A percentile compares a stretch with the other conserved stretches of the same genome.
Conservation (phyloP, 2,113 vertebrate genomes). For the Paedocypris sp. region DNA sequence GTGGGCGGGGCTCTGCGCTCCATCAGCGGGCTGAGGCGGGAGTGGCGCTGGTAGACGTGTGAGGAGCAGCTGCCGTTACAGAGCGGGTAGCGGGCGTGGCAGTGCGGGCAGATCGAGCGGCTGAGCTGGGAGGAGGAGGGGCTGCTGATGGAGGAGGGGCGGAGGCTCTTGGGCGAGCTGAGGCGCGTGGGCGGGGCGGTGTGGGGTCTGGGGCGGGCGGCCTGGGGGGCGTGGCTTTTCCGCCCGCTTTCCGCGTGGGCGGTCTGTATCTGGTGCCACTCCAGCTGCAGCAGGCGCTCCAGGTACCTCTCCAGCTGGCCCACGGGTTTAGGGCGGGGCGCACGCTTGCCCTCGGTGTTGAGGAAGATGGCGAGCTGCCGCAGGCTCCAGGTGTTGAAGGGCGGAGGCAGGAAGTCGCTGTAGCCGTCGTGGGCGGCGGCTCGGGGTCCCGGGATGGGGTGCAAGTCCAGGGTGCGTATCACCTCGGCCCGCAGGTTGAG, state of each 20-base stretch:
- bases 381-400: constrained; percentile 84
- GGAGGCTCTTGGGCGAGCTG: constrained; percentile 59
- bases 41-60: constrained; percentile 64
- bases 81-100: constrained; percentile 60
- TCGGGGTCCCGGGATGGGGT: constrained; percentile 51
- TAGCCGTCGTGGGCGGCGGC: constrained; percentile 44
- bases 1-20: constrained; percentile 47
- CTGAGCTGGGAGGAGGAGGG: constrained; percentile 43
- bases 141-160: constrained; percentile 52
- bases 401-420: constrained; percentile 79
- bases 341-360: constrained; percentile 60
- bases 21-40: constrained; percentile 57
- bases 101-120: constrained; percentile 55
- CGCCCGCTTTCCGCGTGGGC: constrained; percentile 68
- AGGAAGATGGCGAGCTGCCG: constrained; percentile 68
- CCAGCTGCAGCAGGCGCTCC: constrained; percentile 75
- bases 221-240: constrained; percentile 39
- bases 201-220: constrained; percentile 56
- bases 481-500: constrained; percentile 86
- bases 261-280: constrained; percentile 85
- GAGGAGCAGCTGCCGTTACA: constrained; percentile 64
- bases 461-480: constrained; percentile 66
- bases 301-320: constrained; percentile 74
- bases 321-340: constrained; percentile 57
- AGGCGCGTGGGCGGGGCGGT: constrained; percentile 61